phyloP scores from a whole-genome alignment of 2,113 vertebrate genomes.

The Indicator indicator region DNA sequence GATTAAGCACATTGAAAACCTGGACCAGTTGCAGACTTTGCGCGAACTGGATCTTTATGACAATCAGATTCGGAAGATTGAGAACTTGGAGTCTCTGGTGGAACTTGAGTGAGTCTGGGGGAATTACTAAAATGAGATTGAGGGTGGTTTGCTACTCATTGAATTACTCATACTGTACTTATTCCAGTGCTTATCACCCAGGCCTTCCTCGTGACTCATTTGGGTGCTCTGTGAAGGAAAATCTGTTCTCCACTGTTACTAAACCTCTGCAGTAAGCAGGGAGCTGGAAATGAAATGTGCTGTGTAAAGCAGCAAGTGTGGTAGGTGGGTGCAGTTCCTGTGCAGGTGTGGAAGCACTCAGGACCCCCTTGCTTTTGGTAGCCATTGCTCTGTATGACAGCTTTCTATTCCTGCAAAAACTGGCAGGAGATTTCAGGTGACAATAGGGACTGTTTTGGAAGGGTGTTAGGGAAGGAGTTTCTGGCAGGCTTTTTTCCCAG shows the following conservation, averaged over 20 bases:
- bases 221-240: neutral
- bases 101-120: conserved; percentile 88
- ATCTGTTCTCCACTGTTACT: neutral
- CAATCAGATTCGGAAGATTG: conserved; percentile 95
- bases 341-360: neutral
- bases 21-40: conserved; percentile 86
- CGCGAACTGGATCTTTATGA: conserved; percentile 95
- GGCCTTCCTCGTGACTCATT: neutral
- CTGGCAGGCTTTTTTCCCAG: neutral
- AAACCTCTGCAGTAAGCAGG: neutral
- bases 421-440: neutral
- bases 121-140: neutral
- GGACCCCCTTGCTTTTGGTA: neutral
- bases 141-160: neutral
- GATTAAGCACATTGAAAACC: conserved; percentile 94
- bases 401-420: neutral
- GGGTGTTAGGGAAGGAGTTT: neutral
- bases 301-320: neutral
- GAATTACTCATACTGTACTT: neutral
- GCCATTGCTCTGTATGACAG: fast-evolving
- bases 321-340: neutral
- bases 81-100: conserved; percentile 89
- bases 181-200: neutral
- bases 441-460: no score
- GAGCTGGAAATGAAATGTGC: neutral